Percentiles rank a stretch among this genome's conserved stretches.
Evolutionary conservation across 1,140 invertebrate species (phyloP).

Genomic region (Cepaea nemoralis): DNA sequence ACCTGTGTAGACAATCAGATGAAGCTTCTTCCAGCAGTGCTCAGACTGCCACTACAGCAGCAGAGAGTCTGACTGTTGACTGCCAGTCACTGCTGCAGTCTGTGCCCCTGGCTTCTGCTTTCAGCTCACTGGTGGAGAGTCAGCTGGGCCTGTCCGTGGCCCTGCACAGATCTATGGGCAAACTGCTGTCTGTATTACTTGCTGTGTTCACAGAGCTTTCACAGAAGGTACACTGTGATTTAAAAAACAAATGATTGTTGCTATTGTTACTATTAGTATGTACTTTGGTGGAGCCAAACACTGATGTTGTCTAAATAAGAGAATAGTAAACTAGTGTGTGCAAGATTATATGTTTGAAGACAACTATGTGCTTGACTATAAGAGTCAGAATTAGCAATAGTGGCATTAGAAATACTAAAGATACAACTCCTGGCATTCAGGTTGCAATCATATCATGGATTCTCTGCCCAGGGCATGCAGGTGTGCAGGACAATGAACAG

Average conservation of each 20-base stretch:
- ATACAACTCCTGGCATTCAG: too few relatives aligned
- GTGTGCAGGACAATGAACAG: too few relatives aligned
- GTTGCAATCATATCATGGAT: too few relatives aligned
- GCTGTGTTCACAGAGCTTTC: slow-evolving; percentile 88
- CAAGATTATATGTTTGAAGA: too few relatives aligned
- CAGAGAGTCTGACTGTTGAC: slow-evolving; percentile 21
- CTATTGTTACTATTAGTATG: too few relatives aligned
- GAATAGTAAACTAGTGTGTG: too few relatives aligned
- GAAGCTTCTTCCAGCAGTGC: not conserved
- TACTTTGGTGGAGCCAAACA: too few relatives aligned
- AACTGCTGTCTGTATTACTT: slow-evolving; percentile 86
- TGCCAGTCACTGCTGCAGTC: slow-evolving; percentile 44
- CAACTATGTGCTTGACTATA: too few relatives aligned
- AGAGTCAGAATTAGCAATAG: too few relatives aligned
- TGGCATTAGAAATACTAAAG: too few relatives aligned
- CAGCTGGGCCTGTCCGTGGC: slow-evolving; percentile 83
- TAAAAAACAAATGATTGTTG: not conserved
- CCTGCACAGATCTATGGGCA: slow-evolving; percentile 82
- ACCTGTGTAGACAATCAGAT: slow-evolving; percentile 9
- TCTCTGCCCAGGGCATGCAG: too few relatives aligned
- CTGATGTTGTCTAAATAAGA: too few relatives aligned
- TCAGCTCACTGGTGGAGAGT: slow-evolving; percentile 81
- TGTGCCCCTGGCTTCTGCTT: slow-evolving; percentile 83
- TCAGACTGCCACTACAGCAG: not conserved
- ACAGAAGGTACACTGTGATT: slow-evolving; percentile 77